These are phyloP conservation scores for Neotoxoptera formosana DNA, from an alignment of 1,140 invertebrate species.

Conservation along the genomic window DNA sequence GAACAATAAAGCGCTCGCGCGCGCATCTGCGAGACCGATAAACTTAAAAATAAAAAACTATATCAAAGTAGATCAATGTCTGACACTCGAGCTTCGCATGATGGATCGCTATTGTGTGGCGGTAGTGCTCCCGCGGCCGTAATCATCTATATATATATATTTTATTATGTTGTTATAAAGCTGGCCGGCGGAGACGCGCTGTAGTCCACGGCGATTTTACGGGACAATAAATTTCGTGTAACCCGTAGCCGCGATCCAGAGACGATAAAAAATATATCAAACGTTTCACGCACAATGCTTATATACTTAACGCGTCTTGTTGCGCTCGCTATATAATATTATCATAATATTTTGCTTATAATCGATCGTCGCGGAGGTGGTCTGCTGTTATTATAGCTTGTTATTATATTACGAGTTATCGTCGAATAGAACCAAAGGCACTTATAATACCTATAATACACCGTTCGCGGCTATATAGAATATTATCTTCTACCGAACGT, in stretches of 20 bases:
- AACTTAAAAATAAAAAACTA: slow-evolving; percentile 55
- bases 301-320: background rate
- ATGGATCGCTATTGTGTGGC: slow-evolving; percentile 15
- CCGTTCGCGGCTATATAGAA: background rate
- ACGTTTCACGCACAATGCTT: background rate
- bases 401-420: background rate
- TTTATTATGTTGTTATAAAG: background rate
- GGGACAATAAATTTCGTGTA: slow-evolving; percentile 24
- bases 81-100: slow-evolving; percentile 55
- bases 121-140: background rate
- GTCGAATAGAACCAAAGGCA: background rate
- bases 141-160: background rate
- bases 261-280: background rate
- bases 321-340: background rate
- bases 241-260: background rate
- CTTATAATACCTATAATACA: background rate
- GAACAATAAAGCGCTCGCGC: slow-evolving; percentile 23
- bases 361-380: background rate
- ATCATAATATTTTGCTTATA: background rate
- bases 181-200: background rate
- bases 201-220: slow-evolving; percentile 17
- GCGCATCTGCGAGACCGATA: slow-evolving; percentile 56
- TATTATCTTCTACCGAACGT: background rate
- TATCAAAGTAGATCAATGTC: slow-evolving; percentile 57
- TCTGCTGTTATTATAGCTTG: background rate